Evolutionary conservation across 2,113 vertebrate genomes (phyloP), one percentile per base, ranked within the genome.

Genomic region (Felis chaus): DNA sequence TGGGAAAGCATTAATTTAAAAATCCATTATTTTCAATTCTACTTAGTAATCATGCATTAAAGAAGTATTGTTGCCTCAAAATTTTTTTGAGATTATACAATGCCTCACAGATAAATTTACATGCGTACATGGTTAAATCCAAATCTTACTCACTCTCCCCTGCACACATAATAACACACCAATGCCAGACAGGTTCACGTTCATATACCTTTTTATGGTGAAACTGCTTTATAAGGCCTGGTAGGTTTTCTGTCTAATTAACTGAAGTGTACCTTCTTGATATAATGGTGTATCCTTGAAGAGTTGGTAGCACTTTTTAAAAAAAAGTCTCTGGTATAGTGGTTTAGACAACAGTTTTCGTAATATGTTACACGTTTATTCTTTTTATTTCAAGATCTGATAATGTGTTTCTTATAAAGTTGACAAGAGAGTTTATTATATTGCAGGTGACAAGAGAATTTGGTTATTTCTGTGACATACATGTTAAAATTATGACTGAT

Each of bases 331-430:
- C 61, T 68, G 12, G 55, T 39, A 53, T 80, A 33, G 65, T 53
- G 9, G 45, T 87, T 69, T 69, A 94, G 61, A 87, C 18, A 94
- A 80, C 66, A 90, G 36, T 95, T 69, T 76, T 95, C 57, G 27
- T 82, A 82, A 86, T 45, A 8, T 81, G 63, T 73, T 65, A 66
- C 5, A 79, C 16, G 7, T 84, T 84, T 63, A 39, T 95, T 90
- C 21, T 86, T 95, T 69, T 78, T 79, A 45, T 78, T 78, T 78
- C 13, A 79, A 50, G 76, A 45, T 45, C 39, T 76, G 73, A 45
- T 76, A 76, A 29, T 76, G 41, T 7, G 8, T 76, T 45, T 76
- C 41, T 76, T 71, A 23, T 39, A 71, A 39, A 39, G 12, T 36
- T 71, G 69, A 71, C 19, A 71, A 39, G n/a, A 65, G 61, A 39